Evolutionary conservation across 1,140 invertebrate genomes (phyloP).

Genomic region (Leptoteleia sp.): DNA sequence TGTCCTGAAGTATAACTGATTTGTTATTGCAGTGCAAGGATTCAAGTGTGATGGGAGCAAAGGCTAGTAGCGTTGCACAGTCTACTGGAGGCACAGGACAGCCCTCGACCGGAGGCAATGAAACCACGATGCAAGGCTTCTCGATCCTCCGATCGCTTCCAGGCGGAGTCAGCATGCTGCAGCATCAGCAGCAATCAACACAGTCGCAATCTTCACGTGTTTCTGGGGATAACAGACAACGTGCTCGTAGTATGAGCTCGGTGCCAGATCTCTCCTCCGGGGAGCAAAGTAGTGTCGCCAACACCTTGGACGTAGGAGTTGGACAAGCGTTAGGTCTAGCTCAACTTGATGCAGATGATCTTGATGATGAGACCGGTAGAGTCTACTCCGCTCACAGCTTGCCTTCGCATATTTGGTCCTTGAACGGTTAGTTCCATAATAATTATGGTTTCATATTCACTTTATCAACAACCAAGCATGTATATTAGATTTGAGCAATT

Average conservation of each 20-base stretch:
- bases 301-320: conserved; percentile 76
- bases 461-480: no score
- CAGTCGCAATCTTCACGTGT: conserved; percentile 81
- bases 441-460: no score
- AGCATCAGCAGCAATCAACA: conserved; percentile 74
- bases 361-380: conserved; percentile 83
- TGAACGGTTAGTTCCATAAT: conserved; percentile 87
- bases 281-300: conserved; percentile 75
- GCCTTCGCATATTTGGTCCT: conserved; percentile 94
- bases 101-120: conserved; percentile 89
- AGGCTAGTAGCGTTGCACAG: conserved; percentile 89
- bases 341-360: conserved; percentile 77
- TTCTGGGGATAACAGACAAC: conserved; percentile 86
- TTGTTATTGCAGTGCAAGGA: no score
- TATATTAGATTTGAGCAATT: no score
- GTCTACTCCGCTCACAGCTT: conserved; percentile 93
- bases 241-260: conserved; percentile 90
- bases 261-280: conserved; percentile 86
- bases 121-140: conserved; percentile 85
- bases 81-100: conserved; percentile 86
- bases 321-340: conserved; percentile 77
- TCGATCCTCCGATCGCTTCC: conserved; percentile 87
- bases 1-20: no score
- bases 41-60: conserved; percentile 87
- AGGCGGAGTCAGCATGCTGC: conserved; percentile 80